Conservation (phyloP, 2,888 invertebrate species). For the Aricia artaxerxes region DNA sequence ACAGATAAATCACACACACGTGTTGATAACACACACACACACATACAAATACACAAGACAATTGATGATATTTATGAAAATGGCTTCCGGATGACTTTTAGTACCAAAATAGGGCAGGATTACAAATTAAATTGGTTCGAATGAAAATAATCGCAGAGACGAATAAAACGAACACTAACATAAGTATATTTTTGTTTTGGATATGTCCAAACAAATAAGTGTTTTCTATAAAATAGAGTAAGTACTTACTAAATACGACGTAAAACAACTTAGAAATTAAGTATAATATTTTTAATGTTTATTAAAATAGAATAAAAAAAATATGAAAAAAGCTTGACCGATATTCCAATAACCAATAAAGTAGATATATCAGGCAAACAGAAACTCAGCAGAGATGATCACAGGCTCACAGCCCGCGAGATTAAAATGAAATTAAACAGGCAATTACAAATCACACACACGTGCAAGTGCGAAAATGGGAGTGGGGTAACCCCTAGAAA, state of each 20-base stretch:
- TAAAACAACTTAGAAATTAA: no score
- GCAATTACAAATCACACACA: conserved; percentile 38
- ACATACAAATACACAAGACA: conserved; percentile 37
- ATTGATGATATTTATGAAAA: conserved; percentile 22
- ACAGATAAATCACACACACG: conserved; percentile 80
- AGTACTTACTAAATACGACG: no score
- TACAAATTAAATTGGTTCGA: background rate
- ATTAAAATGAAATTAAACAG: conserved; percentile 25
- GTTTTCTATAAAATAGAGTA: no score
- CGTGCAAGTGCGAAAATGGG: conserved; percentile 79
- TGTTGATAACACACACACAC: conserved; percentile 67
- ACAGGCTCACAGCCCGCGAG: background rate
- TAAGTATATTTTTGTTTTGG: no score
- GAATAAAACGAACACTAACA: no score
- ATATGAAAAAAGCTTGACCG: background rate
- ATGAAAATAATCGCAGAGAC: no score
- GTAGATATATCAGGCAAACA: background rate
- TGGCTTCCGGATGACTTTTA: conserved; percentile 26
- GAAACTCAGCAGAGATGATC: background rate
- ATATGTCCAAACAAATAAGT: no score
- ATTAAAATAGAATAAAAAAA: no score
- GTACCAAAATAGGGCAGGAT: conserved; percentile 4
- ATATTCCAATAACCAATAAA: background rate
- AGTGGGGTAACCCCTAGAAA: conserved; percentile 61
- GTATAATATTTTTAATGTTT: no score